Evolutionary conservation across 2,113 vertebrate genomes (phyloP).

Genomic region (Penelope pileata): DNA sequence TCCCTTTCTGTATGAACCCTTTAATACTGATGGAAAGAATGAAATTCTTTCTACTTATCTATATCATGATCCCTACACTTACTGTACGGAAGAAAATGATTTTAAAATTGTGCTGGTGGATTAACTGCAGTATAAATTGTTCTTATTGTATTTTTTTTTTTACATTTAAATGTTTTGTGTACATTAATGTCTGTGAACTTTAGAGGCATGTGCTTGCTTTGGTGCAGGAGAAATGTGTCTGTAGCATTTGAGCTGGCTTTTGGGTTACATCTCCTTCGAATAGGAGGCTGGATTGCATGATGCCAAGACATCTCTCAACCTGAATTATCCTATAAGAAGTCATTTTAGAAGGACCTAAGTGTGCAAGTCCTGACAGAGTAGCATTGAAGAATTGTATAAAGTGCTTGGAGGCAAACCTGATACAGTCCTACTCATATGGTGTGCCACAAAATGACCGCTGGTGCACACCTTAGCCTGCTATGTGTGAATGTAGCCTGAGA

Average conservation of each 20-base stretch:
- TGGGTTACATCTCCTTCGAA: neutral
- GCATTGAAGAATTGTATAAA: neutral
- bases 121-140: neutral
- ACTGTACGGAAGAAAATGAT: neutral
- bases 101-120: neutral
- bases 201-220: neutral
- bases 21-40: neutral
- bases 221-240: neutral
- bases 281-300: neutral
- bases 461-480: neutral
- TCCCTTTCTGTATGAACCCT: neutral
- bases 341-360: neutral
- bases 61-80: neutral
- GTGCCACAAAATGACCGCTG: accelerated
- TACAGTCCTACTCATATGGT: neutral
- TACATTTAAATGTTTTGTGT: neutral
- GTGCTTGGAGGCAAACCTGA: neutral
- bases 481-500: neutral
- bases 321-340: neutral
- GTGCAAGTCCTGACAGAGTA: neutral
- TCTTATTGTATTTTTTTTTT: neutral
- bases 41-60: neutral
- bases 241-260: neutral
- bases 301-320: neutral
- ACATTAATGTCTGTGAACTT: neutral